Percentiles rank a stretch among this genome's conserved stretches.
Evolutionary conservation across 2,797 vertebrate genomes (phyloP).

Genomic region (Sphaeramia orbicularis): DNA sequence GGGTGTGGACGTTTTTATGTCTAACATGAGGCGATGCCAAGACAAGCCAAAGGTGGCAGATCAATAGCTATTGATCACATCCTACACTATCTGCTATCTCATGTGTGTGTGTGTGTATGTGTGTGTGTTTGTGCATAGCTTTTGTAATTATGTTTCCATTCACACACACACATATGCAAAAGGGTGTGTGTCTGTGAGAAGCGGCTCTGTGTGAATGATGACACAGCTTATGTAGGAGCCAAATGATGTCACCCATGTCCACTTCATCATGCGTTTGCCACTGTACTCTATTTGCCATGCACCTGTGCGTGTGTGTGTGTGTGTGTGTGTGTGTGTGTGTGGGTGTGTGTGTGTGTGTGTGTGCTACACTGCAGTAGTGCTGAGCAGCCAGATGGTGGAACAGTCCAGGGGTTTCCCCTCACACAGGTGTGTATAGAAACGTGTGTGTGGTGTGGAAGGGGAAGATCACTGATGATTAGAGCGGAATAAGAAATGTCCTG

Average conservation of each 20-base stretch:
- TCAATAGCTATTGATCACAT: constrained; percentile 78
- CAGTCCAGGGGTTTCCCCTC: constrained; percentile 72
- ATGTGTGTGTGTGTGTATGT: constrained; percentile 23
- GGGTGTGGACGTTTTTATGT: constrained; percentile 78
- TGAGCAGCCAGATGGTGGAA: constrained; percentile 66
- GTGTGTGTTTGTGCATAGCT: constrained; percentile 45
- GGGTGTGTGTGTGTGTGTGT: too few species aligned
- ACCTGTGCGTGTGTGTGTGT: constrained; percentile 12
- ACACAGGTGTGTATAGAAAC: constrained; percentile 53
- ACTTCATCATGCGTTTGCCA: constrained; percentile 23
- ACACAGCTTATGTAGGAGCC: constrained; percentile 44
- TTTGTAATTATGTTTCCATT: constrained; percentile 56
- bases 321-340: constrained; percentile 21
- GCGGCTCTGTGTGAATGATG: constrained; percentile 31
- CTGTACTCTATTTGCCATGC: constrained; percentile 10
- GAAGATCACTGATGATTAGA: constrained; percentile 4
- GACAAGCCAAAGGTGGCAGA: constrained; percentile 72
- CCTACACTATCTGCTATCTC: constrained; percentile 38
- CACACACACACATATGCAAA: constrained; percentile 22
- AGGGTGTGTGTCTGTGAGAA: constrained; percentile 21
- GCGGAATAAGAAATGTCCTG: constrained; percentile 12
- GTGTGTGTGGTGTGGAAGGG: constrained; percentile 15
- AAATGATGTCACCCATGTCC: constrained; percentile 54
- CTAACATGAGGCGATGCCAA: constrained; percentile 68
- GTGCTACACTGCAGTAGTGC: constrained; percentile 71